Conservation (phyloP, 2,888 invertebrate species). For the Tolmerus cingulatus region DNA sequence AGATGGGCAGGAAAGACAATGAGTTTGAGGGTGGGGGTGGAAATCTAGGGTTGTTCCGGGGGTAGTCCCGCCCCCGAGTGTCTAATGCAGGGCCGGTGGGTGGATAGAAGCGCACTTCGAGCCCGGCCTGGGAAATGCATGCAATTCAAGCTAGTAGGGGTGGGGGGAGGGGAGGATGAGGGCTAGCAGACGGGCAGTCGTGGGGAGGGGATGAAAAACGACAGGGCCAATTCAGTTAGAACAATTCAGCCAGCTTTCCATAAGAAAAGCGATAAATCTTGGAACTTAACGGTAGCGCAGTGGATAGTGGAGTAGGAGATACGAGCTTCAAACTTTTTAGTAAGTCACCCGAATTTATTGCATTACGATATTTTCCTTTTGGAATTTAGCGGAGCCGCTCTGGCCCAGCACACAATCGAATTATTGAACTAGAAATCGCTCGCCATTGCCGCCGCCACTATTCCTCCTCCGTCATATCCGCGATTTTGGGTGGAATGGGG, state of each 20-base stretch:
- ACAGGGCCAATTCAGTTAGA: constrained; percentile 39
- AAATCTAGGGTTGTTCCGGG: not conserved
- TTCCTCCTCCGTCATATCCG: constrained; percentile 3
- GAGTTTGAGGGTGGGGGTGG: not conserved
- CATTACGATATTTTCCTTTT: constrained; percentile 33
- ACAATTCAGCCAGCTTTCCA: constrained; percentile 38
- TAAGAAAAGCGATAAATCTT: constrained; percentile 39
- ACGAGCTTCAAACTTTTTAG: constrained; percentile 41
- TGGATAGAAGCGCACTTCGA: not conserved
- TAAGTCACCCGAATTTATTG: constrained; percentile 40
- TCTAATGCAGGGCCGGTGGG: not conserved
- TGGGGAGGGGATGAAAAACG: constrained; percentile 13
- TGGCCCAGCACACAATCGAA: not conserved
- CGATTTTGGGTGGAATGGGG: not conserved
- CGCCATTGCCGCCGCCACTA: not conserved
- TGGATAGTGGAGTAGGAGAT: constrained; percentile 29
- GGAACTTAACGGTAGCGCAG: constrained; percentile 32
- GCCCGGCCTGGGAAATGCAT: not conserved
- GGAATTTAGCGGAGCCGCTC: not conserved
- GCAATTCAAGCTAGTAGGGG: not conserved
- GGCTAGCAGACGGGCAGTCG: not conserved
- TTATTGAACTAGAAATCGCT: constrained; percentile 20
- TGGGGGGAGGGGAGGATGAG: too few species aligned
- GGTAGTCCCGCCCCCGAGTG: not conserved
- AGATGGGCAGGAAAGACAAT: not conserved